Percentiles rank a stretch among this genome's conserved stretches.
Conservation (phyloP, 1,140 invertebrate species). For the Dinothrombium tinctorium region DNA sequence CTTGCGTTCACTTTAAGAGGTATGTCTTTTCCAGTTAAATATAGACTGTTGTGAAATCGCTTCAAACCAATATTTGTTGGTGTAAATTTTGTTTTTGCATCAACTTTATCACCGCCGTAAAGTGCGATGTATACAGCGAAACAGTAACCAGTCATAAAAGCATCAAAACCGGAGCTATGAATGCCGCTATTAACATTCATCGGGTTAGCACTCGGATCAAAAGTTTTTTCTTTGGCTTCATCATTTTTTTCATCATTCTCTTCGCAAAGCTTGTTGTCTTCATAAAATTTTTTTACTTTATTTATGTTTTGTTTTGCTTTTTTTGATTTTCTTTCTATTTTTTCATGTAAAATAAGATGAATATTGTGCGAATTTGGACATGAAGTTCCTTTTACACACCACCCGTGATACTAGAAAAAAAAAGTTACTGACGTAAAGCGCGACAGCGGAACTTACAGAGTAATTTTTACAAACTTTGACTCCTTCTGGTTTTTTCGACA, state of each 20-base stretch:
- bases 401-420: slow-evolving; percentile 22
- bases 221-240: no score
- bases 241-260: not conserved
- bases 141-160: slow-evolving; percentile 26
- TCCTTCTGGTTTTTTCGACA: slow-evolving; percentile 3
- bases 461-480: slow-evolving; percentile 11
- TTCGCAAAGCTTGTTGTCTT: not conserved
- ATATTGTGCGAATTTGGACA: slow-evolving; percentile 23
- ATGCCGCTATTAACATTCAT: slow-evolving; percentile 7
- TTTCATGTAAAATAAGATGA: slow-evolving; percentile 18
- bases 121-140: slow-evolving; percentile 19
- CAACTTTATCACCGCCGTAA: slow-evolving; percentile 11
- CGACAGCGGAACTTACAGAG: no score
- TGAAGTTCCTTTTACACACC: slow-evolving; percentile 17
- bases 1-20: slow-evolving; percentile 21
- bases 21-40: slow-evolving; percentile 21
- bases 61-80: slow-evolving; percentile 13
- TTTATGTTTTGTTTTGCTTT: slow-evolving; percentile 8
- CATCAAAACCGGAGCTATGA: slow-evolving; percentile 26
- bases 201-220: not conserved
- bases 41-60: slow-evolving; percentile 19
- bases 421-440: no score
- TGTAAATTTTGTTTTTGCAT: slow-evolving; percentile 2
- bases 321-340: slow-evolving; percentile 11
- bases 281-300: slow-evolving; percentile 4